Conservation (phyloP, 2,888 invertebrate genomes). For the Agonopterix heracliana region DNA sequence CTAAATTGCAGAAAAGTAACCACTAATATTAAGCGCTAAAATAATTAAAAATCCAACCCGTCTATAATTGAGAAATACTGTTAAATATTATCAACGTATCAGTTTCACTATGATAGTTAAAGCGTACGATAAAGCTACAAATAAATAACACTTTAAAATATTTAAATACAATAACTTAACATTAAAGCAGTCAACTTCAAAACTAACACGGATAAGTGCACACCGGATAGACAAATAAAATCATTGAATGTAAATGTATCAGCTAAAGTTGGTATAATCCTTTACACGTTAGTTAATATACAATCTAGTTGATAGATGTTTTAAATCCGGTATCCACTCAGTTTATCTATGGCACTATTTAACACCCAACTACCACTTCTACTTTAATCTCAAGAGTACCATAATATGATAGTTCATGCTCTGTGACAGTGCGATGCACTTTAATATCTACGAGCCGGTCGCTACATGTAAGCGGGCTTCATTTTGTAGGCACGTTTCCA, state of each 20-base stretch:
- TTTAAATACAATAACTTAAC: slow-evolving; percentile 75
- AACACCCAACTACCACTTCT: slow-evolving; percentile 42
- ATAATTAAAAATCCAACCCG: slow-evolving; percentile 53
- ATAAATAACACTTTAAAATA: slow-evolving; percentile 76
- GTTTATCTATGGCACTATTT: slow-evolving; percentile 60
- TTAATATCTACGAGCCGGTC: slow-evolving; percentile 54
- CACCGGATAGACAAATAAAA: slow-evolving; percentile 22
- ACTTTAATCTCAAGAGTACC: slow-evolving; percentile 38
- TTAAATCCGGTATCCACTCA: slow-evolving; percentile 26
- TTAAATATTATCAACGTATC: slow-evolving; percentile 41
- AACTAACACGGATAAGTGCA: slow-evolving; percentile 43
- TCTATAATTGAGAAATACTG: slow-evolving; percentile 58
- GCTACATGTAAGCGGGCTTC: slow-evolving; percentile 90
- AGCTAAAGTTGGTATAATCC: background rate
- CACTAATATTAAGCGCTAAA: slow-evolving; percentile 41
- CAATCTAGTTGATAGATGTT: background rate
- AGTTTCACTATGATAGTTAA: slow-evolving; percentile 52
- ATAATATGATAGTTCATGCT: slow-evolving; percentile 32
- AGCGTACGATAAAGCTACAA: slow-evolving; percentile 71
- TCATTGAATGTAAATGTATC: background rate
- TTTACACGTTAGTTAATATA: background rate
- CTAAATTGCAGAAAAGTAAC: slow-evolving; percentile 37
- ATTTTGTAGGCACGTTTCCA: slow-evolving; percentile 97
- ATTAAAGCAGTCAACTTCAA: slow-evolving; percentile 66
- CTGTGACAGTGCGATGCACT: slow-evolving; percentile 25